phyloP scores from a whole-genome alignment of 2,113 vertebrate genomes.

The Planiliza haematocheilus region DNA sequence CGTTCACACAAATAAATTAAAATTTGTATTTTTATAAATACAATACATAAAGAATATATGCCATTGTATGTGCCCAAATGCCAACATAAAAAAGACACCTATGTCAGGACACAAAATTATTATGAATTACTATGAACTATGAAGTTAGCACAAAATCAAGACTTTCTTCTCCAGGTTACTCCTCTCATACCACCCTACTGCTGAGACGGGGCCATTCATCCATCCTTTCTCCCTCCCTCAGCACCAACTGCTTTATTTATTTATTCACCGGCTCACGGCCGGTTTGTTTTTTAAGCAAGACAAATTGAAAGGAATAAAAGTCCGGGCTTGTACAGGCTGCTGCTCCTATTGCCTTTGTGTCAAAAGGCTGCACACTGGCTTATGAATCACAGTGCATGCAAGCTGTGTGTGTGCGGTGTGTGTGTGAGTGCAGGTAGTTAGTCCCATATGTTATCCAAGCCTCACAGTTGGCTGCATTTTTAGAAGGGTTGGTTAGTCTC shows the following conservation, averaged over 20 bases:
- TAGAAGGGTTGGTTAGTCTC: conserved; percentile 53
- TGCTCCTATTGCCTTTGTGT: conserved; percentile 80
- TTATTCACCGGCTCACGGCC: conserved; percentile 80
- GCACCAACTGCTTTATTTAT: conserved; percentile 73
- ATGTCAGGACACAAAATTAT: too few relatives aligned
- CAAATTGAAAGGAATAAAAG: conserved; percentile 85
- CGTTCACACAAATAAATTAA: too few relatives aligned
- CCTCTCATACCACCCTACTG: conserved; percentile 21
- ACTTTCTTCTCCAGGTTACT: conserved; percentile 43
- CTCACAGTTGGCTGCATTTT: conserved; percentile 48
- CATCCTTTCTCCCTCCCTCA: conserved; percentile 72
- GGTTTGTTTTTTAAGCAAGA: conserved; percentile 87
- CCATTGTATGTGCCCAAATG: background rate
- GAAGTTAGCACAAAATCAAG: background rate
- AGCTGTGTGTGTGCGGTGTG: conserved; percentile 38
- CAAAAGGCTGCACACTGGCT: conserved; percentile 71
- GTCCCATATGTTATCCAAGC: conserved; percentile 44
- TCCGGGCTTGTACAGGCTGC: conserved; percentile 73
- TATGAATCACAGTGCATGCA: conserved; percentile 77
- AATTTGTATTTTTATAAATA: too few relatives aligned
- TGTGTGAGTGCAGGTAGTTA: conserved; percentile 47
- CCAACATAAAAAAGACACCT: background rate
- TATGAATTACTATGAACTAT: too few relatives aligned
- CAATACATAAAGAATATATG: background rate
- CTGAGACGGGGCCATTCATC: conserved; percentile 66